phyloP scores from a whole-genome alignment of 2,113 vertebrate genomes.

The Holacanthus passer region DNA sequence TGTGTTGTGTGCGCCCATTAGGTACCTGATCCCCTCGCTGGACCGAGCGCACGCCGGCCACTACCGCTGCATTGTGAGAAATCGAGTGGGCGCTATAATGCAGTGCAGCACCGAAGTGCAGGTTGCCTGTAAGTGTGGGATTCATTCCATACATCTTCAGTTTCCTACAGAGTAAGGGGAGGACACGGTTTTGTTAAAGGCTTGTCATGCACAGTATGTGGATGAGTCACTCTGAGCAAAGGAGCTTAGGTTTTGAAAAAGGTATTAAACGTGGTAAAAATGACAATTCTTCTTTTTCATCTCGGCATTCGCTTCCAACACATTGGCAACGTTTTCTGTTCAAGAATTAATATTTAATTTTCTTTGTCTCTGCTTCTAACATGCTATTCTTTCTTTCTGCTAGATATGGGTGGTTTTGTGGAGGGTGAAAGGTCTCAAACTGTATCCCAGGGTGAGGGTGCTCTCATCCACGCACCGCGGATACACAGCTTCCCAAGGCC shows the following conservation, averaged over 20 bases:
- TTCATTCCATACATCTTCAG: constrained; percentile 22
- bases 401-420: constrained; percentile 97
- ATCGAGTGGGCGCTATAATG: constrained; percentile 96
- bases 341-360: constrained; percentile 11
- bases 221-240: constrained; percentile 60
- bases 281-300: constrained; percentile 26
- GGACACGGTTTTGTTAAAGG: constrained; percentile 47
- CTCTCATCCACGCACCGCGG: constrained; percentile 89
- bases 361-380: constrained; percentile 14
- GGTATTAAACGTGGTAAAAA: constrained; percentile 26
- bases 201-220: constrained; percentile 34
- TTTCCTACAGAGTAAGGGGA: constrained; percentile 14
- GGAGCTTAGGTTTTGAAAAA: constrained; percentile 30
- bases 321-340: constrained; percentile 1
- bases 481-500: constrained; percentile 97
- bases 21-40: constrained; percentile 96
- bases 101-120: constrained; percentile 96
- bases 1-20: constrained; percentile 71
- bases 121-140: constrained; percentile 94
- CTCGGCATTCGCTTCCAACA: constrained; percentile 5
- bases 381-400: neutral
- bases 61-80: constrained; percentile 98
- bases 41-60: constrained; percentile 94
- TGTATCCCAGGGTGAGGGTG: constrained; percentile 93
- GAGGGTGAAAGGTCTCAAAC: constrained; percentile 88